Conservation (phyloP, 1,140 invertebrate genomes). For the Macrocentrus cingulum region DNA sequence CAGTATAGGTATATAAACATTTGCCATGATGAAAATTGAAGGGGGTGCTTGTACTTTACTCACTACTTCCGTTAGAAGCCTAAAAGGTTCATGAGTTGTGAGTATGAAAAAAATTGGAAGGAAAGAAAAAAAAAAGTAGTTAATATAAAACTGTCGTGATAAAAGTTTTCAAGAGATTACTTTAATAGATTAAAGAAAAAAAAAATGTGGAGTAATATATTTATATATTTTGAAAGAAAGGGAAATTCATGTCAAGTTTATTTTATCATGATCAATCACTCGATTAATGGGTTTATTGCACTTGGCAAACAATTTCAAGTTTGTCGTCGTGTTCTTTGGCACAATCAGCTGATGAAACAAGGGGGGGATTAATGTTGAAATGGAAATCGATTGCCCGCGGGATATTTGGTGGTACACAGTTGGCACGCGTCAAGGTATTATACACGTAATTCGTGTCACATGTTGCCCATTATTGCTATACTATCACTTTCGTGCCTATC, state of each 20-base stretch:
- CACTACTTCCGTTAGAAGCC: not conserved
- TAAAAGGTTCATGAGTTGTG: not conserved
- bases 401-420: conserved; percentile 16
- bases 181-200: too few relatives aligned
- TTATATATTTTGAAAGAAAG: not conserved
- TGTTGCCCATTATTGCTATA: conserved; percentile 11
- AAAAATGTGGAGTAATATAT: not conserved
- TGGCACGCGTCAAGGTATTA: conserved; percentile 26
- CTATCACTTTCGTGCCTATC: not conserved
- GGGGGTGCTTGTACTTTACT: not conserved
- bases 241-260: not conserved
- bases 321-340: too few relatives aligned
- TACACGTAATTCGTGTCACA: conserved; percentile 14
- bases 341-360: conserved; percentile 14
- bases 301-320: conserved; percentile 13
- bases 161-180: not conserved
- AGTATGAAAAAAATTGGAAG: not conserved
- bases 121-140: too few relatives aligned
- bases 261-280: too few relatives aligned
- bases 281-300: conserved; percentile 10
- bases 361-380: too few relatives aligned
- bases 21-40: conserved; percentile 9
- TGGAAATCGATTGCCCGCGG: conserved; percentile 11
- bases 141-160: not conserved
- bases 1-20: too few relatives aligned